These are phyloP conservation scores for Aphelinus certus DNA, from an alignment of 1,140 invertebrate genomes.

Conservation along the genomic window DNA sequence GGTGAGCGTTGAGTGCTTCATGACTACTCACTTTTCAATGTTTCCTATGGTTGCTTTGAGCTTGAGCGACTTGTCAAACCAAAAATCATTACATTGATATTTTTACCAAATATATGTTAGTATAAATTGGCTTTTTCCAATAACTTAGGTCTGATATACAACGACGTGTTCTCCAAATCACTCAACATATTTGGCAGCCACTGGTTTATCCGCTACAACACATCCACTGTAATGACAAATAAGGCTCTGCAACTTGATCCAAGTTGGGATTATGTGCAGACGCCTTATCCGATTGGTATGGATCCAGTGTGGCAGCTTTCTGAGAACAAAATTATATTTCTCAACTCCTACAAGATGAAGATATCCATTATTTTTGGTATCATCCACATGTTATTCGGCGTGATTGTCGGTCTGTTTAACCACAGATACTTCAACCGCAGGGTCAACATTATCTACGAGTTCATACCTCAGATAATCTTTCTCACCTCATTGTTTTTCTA, in stretches of 20 bases:
- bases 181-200: conserved; percentile 95
- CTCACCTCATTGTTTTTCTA: conserved; percentile 87
- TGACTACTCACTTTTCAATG: no score
- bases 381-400: conserved; percentile 91
- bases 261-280: conserved; percentile 68
- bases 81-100: no score
- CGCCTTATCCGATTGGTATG: conserved; percentile 87
- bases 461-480: conserved; percentile 90
- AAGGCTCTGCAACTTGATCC: conserved; percentile 75
- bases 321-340: conserved; percentile 88
- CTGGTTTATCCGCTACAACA: conserved; percentile 77
- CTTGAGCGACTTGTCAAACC: no score
- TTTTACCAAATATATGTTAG: no score
- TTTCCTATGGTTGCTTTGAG: no score
- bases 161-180: conserved; percentile 97
- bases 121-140: no score
- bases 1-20: not conserved
- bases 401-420: conserved; percentile 83
- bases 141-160: conserved; percentile 82
- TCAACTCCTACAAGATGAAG: conserved; percentile 96
- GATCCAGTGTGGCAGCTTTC: conserved; percentile 93
- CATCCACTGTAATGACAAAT: conserved; percentile 61
- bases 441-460: conserved; percentile 82
- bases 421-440: conserved; percentile 83
- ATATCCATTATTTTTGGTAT: conserved; percentile 93